Base-by-base conservation (phyloP, 2,113 vertebrate genomes). In the Salvelinus fontinalis region DNA sequence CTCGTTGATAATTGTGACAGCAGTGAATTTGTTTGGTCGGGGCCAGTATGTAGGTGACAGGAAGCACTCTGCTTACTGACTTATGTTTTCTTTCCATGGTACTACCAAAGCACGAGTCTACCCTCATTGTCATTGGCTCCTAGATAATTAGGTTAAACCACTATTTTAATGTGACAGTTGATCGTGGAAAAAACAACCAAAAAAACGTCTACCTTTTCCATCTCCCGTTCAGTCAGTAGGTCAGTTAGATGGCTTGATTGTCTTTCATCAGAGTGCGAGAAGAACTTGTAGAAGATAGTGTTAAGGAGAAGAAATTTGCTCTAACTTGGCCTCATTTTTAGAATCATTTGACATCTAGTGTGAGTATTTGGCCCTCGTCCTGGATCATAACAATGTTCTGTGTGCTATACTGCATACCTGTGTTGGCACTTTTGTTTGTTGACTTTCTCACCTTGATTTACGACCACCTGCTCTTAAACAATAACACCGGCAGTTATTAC, bases 31-130 rank as follows among this genome's bases (percentile, higher is more conserved):
- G 18, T 9, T 54, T 18, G 14, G 51, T 54, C 16, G 59, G 59
- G 16, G 71, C 79, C 75, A 77, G 69, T 16, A 66, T 82, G 80
- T 90, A 87, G 81, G 59, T 70, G 67, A 77, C 81, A 83, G 81
- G 78, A 83, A 83, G 62, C 26, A 22, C 48, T 68, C n/a, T 34
- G 57, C 72, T 60, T 70, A 31, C 14, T 70, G n/a, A 27, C 71
- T 66, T 27, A 26, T 54, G 51, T 64, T 29, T 69, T 34, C 44
- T 72, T 81, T 76, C 67, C 81, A 48, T 71, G 49, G 67, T 83
- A 16, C 34, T 57, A 76, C 67, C 26, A 8, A 59, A 74, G 70
- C 48, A 60, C 22, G 27, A 65, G 44, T 69, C 44, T 57, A n/a
- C 27, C 20, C 26, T 59, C 26, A 59, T 48, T 22, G 20, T 24